Evolutionary conservation across 2,888 invertebrate species (phyloP).

Genomic region (Falcaria lacertinaria): DNA sequence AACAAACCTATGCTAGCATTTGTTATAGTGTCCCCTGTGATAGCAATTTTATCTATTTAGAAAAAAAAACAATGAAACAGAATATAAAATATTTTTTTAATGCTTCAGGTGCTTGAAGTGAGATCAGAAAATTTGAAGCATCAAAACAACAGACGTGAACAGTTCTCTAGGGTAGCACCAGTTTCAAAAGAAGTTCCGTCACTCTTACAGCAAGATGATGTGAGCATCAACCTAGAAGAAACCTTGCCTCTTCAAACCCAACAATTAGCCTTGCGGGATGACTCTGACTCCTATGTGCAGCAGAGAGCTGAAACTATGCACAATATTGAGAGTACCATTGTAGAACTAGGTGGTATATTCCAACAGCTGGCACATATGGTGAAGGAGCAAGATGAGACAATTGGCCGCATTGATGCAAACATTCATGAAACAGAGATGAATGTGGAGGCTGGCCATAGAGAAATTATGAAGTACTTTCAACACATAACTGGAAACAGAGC

Average conservation of each 20-base stretch:
- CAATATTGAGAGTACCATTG: conserved; percentile 98
- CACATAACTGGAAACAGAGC: conserved; percentile 98
- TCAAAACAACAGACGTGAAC: conserved; percentile 95
- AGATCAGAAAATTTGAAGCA: conserved; percentile 98
- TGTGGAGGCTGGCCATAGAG: conserved; percentile 98
- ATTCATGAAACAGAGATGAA: conserved; percentile 97
- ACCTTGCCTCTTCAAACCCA: conserved; percentile 70
- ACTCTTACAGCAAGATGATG: conserved; percentile 83
- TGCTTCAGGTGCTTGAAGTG: conserved; percentile 90
- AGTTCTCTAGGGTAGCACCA: conserved; percentile 82
- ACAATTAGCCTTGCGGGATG: conserved; percentile 88
- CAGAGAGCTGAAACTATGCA: conserved; percentile 99
- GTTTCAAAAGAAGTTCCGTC: conserved; percentile 68
- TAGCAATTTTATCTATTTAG: too few relatives aligned
- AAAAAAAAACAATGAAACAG: neutral
- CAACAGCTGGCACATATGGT: conserved; percentile 98
- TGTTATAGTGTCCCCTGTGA: too few relatives aligned
- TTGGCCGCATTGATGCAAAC: conserved; percentile 98
- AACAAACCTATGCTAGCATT: too few relatives aligned
- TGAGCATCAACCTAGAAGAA: conserved; percentile 92
- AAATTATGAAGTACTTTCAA: conserved; percentile 98
- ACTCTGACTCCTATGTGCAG: conserved; percentile 93
- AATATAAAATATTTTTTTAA: neutral
- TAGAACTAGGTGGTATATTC: conserved; percentile 99
- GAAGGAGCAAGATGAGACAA: conserved; percentile 98